Base-by-base conservation (phyloP, 2,797 vertebrate genomes). In the Anableps anableps region DNA sequence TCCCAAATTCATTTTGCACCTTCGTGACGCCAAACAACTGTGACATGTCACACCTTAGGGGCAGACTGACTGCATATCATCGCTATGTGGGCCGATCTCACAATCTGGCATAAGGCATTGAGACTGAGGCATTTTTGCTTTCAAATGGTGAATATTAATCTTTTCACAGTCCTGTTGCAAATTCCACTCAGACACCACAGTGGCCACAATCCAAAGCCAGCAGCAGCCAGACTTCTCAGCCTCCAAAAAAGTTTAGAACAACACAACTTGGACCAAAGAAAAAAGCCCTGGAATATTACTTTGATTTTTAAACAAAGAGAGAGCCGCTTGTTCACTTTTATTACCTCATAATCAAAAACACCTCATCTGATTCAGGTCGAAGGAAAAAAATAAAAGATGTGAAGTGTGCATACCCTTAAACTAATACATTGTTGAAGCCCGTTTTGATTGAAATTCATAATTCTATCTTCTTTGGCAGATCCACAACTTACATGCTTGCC, bases 101-200 rank as follows among this genome's bases (percentile, higher is more conserved):
- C 45, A 55, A 38, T 29, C 71, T 74, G 74, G 70, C 82, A 74
- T 0, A 60, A 70, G 13, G 48, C 75, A 64, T 78, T 80, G 90
- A 90, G 87, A 86, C 79, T 62, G 72, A 91, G 75, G 83, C 86
- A 88, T 87, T 86, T 83, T 77, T 51, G 60, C 76, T 80, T 80
- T 87, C 84, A 86, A 88, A 90, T 55, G 45, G 73, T 34, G 81
- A 88, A 84, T 84, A 90, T 92, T 91, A 87, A 91, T 93, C 82
- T 78, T 78, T 85, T 75, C 41, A 90, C 86, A 91, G 89, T 88
- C 91, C 89, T 84, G 87, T 86, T 84, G 86, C 84, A 83, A 86
- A 89, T 89, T 91, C 88, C 88, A 82, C 72, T 10, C 47, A 76
- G 88, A 89, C 90, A 83, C 81, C 76, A 36, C 78, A 50, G 81